Conservation (phyloP, 2,888 invertebrate species). For the Serripes groenlandicus region DNA sequence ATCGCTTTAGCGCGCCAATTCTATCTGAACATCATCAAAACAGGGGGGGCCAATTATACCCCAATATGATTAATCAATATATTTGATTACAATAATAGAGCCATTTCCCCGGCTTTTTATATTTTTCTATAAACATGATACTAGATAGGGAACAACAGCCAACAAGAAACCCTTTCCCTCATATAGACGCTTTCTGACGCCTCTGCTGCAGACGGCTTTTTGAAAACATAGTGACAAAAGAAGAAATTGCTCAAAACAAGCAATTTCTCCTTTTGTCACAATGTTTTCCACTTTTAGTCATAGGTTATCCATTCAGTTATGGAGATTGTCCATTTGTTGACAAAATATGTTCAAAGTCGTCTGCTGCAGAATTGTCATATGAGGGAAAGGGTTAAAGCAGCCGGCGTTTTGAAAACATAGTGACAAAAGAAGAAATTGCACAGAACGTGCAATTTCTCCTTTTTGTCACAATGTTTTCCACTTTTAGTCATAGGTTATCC, state of each 20-base stretch:
- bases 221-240: not conserved
- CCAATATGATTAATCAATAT: conserved; percentile 16
- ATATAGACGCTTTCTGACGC: not conserved
- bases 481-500: too few relatives aligned
- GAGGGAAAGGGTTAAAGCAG: too few relatives aligned
- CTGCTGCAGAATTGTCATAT: too few relatives aligned
- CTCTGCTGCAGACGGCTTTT: not conserved
- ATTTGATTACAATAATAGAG: conserved; percentile 23
- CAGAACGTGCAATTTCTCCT: too few relatives aligned
- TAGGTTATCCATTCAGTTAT: too few relatives aligned
- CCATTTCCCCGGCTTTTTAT: not conserved
- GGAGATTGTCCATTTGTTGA: too few relatives aligned
- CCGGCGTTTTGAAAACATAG: too few relatives aligned
- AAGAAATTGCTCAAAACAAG: not conserved
- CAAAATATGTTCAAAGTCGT: too few relatives aligned
- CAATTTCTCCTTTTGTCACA: not conserved
- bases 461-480: too few relatives aligned
- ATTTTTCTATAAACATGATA: conserved; percentile 11
- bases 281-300: not conserved
- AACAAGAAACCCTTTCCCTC: not conserved
- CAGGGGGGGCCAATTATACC: conserved; percentile 18
- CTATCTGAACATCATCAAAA: conserved; percentile 9
- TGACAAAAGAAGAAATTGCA: too few relatives aligned
- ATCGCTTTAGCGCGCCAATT: not conserved
- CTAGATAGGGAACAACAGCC: not conserved